Evolutionary conservation across 2,113 vertebrate species (phyloP).

Genomic region (Coracopsis vasa): DNA sequence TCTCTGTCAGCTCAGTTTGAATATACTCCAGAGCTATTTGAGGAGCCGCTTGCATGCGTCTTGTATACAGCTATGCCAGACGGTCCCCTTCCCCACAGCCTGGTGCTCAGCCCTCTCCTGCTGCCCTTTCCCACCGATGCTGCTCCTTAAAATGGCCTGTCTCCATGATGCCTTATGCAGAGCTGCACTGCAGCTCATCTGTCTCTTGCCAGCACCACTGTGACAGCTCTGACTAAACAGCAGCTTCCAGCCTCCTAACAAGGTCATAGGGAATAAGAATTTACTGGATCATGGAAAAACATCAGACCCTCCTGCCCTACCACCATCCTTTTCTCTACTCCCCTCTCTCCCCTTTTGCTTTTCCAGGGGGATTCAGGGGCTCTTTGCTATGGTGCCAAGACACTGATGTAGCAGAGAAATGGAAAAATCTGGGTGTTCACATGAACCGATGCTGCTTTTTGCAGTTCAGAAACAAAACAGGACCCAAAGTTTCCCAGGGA

Average conservation of each 20-base stretch:
- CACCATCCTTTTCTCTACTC: background rate
- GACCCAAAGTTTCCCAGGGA: background rate
- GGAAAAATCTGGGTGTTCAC: background rate
- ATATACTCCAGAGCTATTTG: background rate
- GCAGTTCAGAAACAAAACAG: background rate
- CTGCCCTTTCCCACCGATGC: background rate
- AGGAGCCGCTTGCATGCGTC: background rate
- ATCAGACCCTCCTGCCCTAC: background rate
- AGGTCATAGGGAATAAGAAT: background rate
- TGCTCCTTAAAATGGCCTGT: background rate
- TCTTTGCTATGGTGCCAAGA: background rate
- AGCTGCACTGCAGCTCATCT: background rate
- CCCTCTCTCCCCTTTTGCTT: background rate
- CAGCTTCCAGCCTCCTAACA: background rate
- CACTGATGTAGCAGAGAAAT: background rate
- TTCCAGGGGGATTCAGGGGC: background rate
- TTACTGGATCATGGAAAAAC: background rate
- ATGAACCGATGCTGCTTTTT: background rate
- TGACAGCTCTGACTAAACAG: constrained; percentile 10
- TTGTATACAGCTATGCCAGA: background rate
- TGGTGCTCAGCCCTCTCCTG: background rate
- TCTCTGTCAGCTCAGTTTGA: background rate
- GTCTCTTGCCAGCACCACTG: background rate
- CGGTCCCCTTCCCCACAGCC: background rate
- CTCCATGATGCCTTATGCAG: background rate